Conservation (phyloP, 1,140 invertebrate genomes). For the Hylaeus anthracinus region DNA sequence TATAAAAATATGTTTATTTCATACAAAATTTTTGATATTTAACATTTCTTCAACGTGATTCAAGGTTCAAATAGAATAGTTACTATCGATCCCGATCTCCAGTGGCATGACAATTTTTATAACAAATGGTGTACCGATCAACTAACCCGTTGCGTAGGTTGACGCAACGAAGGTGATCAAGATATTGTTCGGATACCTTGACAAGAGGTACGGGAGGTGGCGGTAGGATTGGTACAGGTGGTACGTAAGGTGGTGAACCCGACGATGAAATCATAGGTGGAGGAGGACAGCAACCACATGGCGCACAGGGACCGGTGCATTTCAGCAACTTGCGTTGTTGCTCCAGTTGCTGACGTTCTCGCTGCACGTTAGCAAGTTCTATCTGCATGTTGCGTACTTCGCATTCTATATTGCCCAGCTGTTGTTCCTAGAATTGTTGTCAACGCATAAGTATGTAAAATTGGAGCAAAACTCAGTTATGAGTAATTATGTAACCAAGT, state of each 20-base stretch:
- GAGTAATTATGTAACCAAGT: too few species aligned
- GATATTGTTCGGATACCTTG: constrained; percentile 43
- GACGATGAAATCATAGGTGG: constrained; percentile 25
- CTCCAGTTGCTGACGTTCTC: constrained; percentile 82
- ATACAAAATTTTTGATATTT: constrained; percentile 30
- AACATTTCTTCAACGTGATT: neutral
- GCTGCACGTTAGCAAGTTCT: constrained; percentile 82
- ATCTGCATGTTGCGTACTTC: constrained; percentile 84
- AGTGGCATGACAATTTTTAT: neutral
- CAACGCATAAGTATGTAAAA: neutral
- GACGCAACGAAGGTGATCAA: neutral
- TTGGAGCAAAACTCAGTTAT: too few species aligned
- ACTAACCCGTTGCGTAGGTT: neutral
- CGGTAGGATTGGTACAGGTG: constrained; percentile 23
- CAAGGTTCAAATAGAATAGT: neutral
- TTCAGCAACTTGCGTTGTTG: constrained; percentile 80
- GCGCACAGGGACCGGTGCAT: constrained; percentile 70
- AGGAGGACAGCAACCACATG: constrained; percentile 65
- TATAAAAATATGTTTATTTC: constrained; percentile 61
- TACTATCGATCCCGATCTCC: neutral
- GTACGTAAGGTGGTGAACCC: constrained; percentile 6
- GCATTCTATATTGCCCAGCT: constrained; percentile 83
- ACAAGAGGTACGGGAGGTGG: constrained; percentile 19
- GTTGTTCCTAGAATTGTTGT: constrained; percentile 80
- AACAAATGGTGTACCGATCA: neutral